Conservation (phyloP, 2,113 vertebrate genomes). For the Elaphurus davidianus region DNA sequence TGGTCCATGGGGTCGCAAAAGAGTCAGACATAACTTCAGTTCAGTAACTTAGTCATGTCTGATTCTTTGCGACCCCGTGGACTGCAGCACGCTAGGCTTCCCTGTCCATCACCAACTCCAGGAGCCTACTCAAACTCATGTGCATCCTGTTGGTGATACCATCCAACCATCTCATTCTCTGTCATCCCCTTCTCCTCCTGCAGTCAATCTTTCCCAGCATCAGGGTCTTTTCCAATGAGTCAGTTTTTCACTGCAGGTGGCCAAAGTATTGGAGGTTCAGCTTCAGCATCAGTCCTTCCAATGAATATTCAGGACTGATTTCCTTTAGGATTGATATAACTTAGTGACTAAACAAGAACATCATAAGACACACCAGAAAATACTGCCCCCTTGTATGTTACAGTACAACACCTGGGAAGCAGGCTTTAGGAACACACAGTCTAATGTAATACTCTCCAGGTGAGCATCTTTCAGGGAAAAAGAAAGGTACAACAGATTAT, state of each 20-base stretch:
- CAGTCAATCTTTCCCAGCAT: neutral
- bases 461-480: neutral
- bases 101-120: neutral
- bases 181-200: neutral
- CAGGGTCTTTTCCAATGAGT: neutral
- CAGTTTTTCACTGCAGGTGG: neutral
- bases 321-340: neutral
- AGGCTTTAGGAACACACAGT: neutral
- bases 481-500: neutral
- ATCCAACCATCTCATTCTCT: neutral
- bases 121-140: neutral
- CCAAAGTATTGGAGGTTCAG: neutral
- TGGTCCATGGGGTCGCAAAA: neutral
- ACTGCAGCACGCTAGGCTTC: neutral
- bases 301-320: neutral
- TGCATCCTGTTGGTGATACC: accelerated
- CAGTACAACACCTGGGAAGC: neutral
- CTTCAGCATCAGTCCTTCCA: neutral
- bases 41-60: neutral
- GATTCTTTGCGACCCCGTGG: accelerated
- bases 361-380: neutral
- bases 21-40: neutral
- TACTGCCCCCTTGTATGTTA: neutral
- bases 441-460: neutral
- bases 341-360: neutral